Evolutionary conservation across 1,140 invertebrate genomes (phyloP).

Genomic region (Colletes gigas): DNA sequence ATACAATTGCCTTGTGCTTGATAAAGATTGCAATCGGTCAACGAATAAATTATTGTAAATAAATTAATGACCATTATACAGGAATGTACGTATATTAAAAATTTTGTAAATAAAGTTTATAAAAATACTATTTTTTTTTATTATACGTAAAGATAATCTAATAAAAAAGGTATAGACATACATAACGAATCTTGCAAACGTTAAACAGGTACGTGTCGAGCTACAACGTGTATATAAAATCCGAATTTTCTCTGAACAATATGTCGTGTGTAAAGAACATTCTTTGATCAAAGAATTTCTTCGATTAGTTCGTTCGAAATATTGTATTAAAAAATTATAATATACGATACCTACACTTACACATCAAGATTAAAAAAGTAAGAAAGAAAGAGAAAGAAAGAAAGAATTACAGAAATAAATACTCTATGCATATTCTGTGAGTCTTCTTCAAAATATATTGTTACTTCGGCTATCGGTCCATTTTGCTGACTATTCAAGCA

Average conservation of each 20-base stretch:
- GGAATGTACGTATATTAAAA: conserved; percentile 55
- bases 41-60: conserved; percentile 67
- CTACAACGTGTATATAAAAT: too few species aligned
- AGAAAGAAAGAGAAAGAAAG: neutral
- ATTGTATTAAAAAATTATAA: neutral
- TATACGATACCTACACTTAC: neutral
- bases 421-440: neutral
- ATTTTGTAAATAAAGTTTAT: conserved; percentile 69
- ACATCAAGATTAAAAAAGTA: neutral
- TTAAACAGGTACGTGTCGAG: too few species aligned
- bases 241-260: too few species aligned
- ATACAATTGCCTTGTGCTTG: neutral
- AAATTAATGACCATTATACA: conserved; percentile 62
- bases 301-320: too few species aligned
- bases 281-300: neutral
- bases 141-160: neutral
- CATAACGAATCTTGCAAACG: neutral
- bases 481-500: neutral
- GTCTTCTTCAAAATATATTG: conserved; percentile 21
- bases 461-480: neutral
- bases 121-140: conserved; percentile 28
- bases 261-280: neutral
- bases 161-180: neutral
- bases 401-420: neutral
- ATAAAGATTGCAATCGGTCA: conserved; percentile 28